A percentile compares a stretch with the other conserved stretches of the same genome.
These are phyloP conservation scores for Drosophila willistoni DNA, from an alignment of 1,140 invertebrate genomes.

Conservation along the genomic window DNA sequence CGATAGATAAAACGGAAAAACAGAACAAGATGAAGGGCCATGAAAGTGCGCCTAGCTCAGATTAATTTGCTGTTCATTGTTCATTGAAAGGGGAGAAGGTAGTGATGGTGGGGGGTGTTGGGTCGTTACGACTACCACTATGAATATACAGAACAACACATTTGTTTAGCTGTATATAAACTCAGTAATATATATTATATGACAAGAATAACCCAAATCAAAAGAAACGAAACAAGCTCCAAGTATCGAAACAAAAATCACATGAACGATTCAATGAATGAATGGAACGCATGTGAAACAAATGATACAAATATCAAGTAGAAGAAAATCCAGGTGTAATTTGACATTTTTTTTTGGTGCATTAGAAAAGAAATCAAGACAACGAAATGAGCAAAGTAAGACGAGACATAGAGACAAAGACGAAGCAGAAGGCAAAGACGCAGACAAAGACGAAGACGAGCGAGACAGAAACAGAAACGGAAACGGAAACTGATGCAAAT, in stretches of 20 bases:
- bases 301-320: neutral
- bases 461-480: conserved; percentile 27
- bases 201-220: neutral
- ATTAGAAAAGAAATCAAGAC: neutral
- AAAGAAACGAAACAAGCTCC: neutral
- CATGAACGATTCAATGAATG: neutral
- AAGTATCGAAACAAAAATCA: neutral
- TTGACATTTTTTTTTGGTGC: neutral
- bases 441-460: conserved; percentile 32
- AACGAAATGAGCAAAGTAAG: conserved; percentile 7
- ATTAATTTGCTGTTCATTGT: neutral
- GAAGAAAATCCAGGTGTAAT: neutral
- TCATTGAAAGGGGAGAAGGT: neutral
- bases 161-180: conserved; percentile 3
- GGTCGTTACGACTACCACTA: neutral
- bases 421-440: conserved; percentile 21
- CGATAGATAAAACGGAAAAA: neutral
- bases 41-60: conserved; percentile 8
- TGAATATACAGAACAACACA: neutral
- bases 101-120: neutral
- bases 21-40: conserved; percentile 1
- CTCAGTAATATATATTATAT: neutral
- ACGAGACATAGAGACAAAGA: conserved; percentile 14
- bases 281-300: neutral
- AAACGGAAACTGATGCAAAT: conserved; percentile 29